Percentiles rank a stretch among this genome's conserved stretches.
Evolutionary conservation across 2,888 invertebrate species (phyloP).

Genomic region (Caenorhabditis wallacei): DNA sequence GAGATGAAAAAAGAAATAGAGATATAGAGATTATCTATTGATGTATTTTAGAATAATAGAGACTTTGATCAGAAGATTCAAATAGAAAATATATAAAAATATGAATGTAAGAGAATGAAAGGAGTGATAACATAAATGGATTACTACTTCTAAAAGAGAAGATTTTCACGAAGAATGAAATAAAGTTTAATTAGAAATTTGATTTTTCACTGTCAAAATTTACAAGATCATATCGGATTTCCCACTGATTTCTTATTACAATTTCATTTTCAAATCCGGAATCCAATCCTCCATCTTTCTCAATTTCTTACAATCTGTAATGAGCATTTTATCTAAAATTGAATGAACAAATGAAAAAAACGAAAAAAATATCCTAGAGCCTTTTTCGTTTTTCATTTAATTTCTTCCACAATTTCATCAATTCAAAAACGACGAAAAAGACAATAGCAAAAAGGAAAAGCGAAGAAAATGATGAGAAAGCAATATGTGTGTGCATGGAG

Average conservation of each 20-base stretch:
- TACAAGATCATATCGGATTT: no score
- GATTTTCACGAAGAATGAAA: no score
- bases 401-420: background rate
- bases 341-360: constrained; percentile 25
- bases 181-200: no score
- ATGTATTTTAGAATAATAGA: background rate
- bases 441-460: constrained; percentile 10
- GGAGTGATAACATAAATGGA: no score
- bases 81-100: background rate
- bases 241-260: no score
- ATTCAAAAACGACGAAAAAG: constrained; percentile 3
- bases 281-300: no score
- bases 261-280: no score
- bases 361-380: no score
- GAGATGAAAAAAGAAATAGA: constrained; percentile 13
- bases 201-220: no score
- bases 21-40: background rate
- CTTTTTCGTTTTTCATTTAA: no score
- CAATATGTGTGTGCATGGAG: background rate
- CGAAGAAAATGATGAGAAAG: background rate
- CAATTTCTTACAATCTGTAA: no score
- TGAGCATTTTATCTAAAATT: background rate
- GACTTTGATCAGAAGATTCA: background rate
- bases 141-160: no score
- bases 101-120: background rate